Evolutionary conservation across 2,888 invertebrate species (phyloP), one percentile per base, ranked within the genome.

Genomic region (Dorcus hopei): DNA sequence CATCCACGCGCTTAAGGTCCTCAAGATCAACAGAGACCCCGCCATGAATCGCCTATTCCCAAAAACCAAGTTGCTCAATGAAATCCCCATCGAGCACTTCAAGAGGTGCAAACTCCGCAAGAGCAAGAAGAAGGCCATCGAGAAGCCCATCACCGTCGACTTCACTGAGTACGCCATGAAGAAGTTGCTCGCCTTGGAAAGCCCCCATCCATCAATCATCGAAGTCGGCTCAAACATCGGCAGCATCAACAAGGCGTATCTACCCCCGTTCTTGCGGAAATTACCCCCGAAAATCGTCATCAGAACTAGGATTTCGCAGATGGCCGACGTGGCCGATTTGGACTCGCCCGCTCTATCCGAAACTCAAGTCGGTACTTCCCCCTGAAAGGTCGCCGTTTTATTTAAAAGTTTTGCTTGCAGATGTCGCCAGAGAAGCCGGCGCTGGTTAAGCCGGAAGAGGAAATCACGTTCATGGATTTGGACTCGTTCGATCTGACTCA

Each of bases 321-420:
- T 62, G 6, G 65, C 70, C 19, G 65, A 65, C 7, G 68, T 78
- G 3, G 74, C 74, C 3, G 78, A 79, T 70, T 69, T 85, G 73
- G 85, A 85, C 70, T 85, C 85, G 33, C 83, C 85, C 23, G 84
- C 83, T 70, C 79, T 85, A 64, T 84, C 84, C 45, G 84, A 84
- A 71, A 85, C 85, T 50, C 85, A 85, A 70, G 80, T 83, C 67
- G 78, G 80, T 52, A 2, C 11, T 45, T 40, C 11, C 23, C 9
- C 14, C n/a, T 26, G 2, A 1, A 7, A 42, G 48, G 6, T 7
- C 38, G n/a, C 38, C 38, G 3, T 19, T 43, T 9, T 33, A 41
- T 38, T 33, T 19, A 23, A 53, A 19, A 38, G 11, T 45, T 19
- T 9, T 52, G 38, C 47, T 54, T 45, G 3, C 38, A 65, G 61